Conservation (phyloP, 2,888 invertebrate species). For the Caenorhabditis panamensis region DNA sequence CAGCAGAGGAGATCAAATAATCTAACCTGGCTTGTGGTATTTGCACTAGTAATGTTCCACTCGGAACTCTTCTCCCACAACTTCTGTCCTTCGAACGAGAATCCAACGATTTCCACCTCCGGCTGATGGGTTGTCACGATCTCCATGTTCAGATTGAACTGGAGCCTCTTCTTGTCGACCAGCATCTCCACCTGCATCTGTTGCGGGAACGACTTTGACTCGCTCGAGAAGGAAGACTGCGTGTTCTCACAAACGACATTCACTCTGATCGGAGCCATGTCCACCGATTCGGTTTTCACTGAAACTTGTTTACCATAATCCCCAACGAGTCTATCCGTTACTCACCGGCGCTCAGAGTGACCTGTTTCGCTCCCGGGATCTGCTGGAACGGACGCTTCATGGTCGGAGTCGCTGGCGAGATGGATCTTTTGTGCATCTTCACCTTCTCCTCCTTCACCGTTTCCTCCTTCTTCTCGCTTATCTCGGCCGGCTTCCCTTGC, state of each 20-base stretch:
- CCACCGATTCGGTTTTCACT: constrained; percentile 31
- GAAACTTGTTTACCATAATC: constrained; percentile 7
- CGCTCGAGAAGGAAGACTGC: constrained; percentile 1
- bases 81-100: constrained; percentile 39
- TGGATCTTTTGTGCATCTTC: constrained; percentile 30
- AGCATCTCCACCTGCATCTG: constrained; percentile 29
- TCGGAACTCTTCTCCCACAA: constrained; percentile 61
- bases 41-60: constrained; percentile 46
- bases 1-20: background rate
- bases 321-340: background rate
- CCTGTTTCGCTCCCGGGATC: constrained; percentile 3
- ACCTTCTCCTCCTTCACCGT: constrained; percentile 55
- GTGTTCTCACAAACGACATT: background rate
- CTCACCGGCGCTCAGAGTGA: constrained; percentile 28
- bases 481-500: constrained; percentile 42
- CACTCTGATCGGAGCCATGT: constrained; percentile 40
- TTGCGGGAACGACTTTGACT: constrained; percentile 16
- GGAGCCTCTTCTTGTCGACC: constrained; percentile 38
- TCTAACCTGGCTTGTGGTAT: constrained; percentile 45
- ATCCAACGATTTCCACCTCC: constrained; percentile 36
- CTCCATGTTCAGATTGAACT: constrained; percentile 31
- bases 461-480: constrained; percentile 57
- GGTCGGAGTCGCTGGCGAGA: constrained; percentile 27
- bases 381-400: constrained; percentile 15
- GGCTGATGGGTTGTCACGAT: constrained; percentile 38